Evolutionary conservation across 2,113 vertebrate species (phyloP), one percentile per base, ranked within the genome.

Genomic region (Alligator mississippiensis): DNA sequence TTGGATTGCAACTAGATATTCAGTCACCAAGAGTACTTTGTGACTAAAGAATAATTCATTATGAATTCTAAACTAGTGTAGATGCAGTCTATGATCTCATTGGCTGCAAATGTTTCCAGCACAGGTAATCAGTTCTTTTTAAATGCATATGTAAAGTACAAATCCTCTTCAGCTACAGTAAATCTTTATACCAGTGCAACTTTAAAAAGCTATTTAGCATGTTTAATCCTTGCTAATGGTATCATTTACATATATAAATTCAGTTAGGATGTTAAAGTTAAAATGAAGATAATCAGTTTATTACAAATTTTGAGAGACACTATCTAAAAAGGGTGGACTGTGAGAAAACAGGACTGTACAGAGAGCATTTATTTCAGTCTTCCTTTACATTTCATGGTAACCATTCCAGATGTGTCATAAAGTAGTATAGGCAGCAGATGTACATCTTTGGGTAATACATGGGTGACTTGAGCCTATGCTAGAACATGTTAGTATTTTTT

Each of bases 1-100:
- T 68, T 21, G 63, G 60, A 30, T 74, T 91, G 80, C 25, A 75
- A 85, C 81, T 68, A 79, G n/a, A 6, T 86, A 22, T 75, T 76
- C 16, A 77, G 76, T 16, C 16, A 74, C 9, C 90, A 89, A 84
- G 70, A 88, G 47, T 47, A 22, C 38, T 54, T 18, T 85, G 21
- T 88, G 55, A 19, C 77, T 92, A 87, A 89, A 82, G 61, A 90
- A 86, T 5, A 47, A 54, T 82, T 72, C 17, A 60, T 30, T 79
- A 79, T 82, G 34, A 82, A 78, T 90, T 80, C 54, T 89, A 84
- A 24, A 93, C 25, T 92, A 24, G 72, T 95, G 91, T 70, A 75
- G 88, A 11, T 87, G 30, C 87, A 80, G 59, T 64, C 34, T 93
- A 75, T 84, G 82, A 34, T 82, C 85, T 88, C 58, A 10, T 57